Conservation (phyloP, 2,113 vertebrate species). For the Lanius ludovicianus region DNA sequence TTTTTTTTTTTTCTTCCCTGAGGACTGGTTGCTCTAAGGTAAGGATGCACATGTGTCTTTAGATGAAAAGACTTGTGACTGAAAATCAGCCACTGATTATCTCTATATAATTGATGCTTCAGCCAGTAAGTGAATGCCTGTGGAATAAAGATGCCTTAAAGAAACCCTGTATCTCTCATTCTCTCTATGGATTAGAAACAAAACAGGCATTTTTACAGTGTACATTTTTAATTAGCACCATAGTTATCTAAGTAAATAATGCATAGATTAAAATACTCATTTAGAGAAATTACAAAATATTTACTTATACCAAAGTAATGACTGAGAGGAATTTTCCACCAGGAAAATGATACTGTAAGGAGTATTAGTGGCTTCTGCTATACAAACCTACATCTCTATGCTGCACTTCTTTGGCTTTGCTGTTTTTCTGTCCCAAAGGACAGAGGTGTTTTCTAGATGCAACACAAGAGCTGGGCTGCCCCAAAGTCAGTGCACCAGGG, state of each 20-base stretch:
- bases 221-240: constrained; percentile 14
- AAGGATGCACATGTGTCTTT: neutral
- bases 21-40: constrained; percentile 14
- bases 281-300: constrained; percentile 38
- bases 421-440: neutral
- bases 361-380: neutral
- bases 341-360: neutral
- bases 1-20: neutral
- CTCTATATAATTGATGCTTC: constrained; percentile 21
- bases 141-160: neutral
- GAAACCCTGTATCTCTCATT: neutral
- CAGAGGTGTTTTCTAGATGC: neutral
- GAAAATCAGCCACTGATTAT: constrained; percentile 29
- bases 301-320: constrained; percentile 17
- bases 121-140: constrained; percentile 7
- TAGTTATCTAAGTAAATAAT: constrained; percentile 49
- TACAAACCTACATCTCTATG: neutral
- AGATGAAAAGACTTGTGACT: constrained; percentile 13
- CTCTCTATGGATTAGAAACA: constrained; percentile 17
- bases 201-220: neutral
- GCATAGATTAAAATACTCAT: neutral
- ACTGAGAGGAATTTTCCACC: neutral
- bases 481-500: neutral
- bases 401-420: neutral
- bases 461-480: neutral